phyloP scores from a whole-genome alignment of 2,797 vertebrate genomes.

The Typhlichthys subterraneus region DNA sequence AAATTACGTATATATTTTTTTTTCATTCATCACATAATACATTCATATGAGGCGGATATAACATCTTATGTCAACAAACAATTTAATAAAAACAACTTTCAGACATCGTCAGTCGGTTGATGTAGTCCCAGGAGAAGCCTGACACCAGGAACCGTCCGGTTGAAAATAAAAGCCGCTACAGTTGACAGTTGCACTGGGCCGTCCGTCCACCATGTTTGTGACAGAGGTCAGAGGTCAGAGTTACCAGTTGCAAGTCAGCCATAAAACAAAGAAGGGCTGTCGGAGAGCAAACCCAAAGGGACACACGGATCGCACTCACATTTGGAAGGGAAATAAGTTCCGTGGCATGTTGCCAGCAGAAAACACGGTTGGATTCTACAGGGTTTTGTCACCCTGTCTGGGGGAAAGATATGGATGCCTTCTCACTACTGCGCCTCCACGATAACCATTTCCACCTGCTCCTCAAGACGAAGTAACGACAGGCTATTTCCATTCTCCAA shows the following conservation, averaged over 20 bases:
- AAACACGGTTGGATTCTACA: constrained; percentile 50
- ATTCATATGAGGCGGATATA: too few relatives aligned
- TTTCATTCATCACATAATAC: too few relatives aligned
- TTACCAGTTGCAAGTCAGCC: constrained; percentile 34
- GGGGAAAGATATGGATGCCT: constrained; percentile 21
- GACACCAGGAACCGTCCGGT: background rate
- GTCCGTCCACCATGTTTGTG: constrained; percentile 38
- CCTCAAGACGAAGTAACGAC: background rate
- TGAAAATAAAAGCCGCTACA: constrained; percentile 20
- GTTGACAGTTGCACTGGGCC: constrained; percentile 35
- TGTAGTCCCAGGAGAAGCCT: background rate
- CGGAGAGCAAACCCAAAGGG: constrained; percentile 38
- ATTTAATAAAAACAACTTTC: too few relatives aligned
- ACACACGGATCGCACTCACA: constrained; percentile 36
- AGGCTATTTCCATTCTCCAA: constrained; percentile 32
- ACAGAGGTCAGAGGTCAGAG: constrained; percentile 46
- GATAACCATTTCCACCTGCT: constrained; percentile 14
- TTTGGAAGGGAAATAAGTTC: constrained; percentile 73
- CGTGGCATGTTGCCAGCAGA: constrained; percentile 37
- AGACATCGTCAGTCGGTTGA: too few relatives aligned
- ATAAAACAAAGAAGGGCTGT: constrained; percentile 54
- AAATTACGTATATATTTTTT: too few relatives aligned
- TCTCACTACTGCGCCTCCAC: background rate
- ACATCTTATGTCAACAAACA: too few relatives aligned
- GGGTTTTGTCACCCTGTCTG: constrained; percentile 36